Conservation (phyloP, 2,888 invertebrate species). For the Agriopis aurantiaria region DNA sequence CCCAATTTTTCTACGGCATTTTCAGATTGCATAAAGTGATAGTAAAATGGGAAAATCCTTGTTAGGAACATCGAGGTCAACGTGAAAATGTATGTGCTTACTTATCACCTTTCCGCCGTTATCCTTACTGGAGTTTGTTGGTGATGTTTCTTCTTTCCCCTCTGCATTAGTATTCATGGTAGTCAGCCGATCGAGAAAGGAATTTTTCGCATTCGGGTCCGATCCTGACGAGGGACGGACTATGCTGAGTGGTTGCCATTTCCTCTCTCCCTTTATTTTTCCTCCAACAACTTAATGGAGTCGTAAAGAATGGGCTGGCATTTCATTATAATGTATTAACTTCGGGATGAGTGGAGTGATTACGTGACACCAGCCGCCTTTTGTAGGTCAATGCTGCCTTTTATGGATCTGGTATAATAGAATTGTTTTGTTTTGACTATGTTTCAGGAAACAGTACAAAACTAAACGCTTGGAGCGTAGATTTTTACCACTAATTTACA, state of each 20-base stretch:
- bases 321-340: conserved; percentile 80
- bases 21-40: conserved; percentile 25
- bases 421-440: conserved; percentile 24
- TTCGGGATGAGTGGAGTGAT: conserved; percentile 62
- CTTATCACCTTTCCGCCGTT: conserved; percentile 63
- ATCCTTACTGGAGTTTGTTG: conserved; percentile 70
- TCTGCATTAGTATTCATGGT: conserved; percentile 83
- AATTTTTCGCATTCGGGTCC: conserved; percentile 76
- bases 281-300: conserved; percentile 81
- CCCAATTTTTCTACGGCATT: conserved; percentile 29
- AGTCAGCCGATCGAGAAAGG: conserved; percentile 83
- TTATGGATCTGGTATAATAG: conserved; percentile 29
- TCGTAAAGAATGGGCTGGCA: conserved; percentile 77
- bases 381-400: conserved; percentile 40
- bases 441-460: neutral
- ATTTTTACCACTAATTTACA: neutral
- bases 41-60: conserved; percentile 24
- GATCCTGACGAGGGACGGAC: conserved; percentile 76
- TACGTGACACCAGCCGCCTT: conserved; percentile 52
- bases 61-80: conserved; percentile 21
- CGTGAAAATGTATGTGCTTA: conserved; percentile 40
- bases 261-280: conserved; percentile 78
- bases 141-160: conserved; percentile 66
- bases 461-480: neutral
- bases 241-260: conserved; percentile 78